Percentiles rank a stretch among this genome's conserved stretches.
Conservation (phyloP, 1,140 invertebrate genomes). For the Drosophila insularis region DNA sequence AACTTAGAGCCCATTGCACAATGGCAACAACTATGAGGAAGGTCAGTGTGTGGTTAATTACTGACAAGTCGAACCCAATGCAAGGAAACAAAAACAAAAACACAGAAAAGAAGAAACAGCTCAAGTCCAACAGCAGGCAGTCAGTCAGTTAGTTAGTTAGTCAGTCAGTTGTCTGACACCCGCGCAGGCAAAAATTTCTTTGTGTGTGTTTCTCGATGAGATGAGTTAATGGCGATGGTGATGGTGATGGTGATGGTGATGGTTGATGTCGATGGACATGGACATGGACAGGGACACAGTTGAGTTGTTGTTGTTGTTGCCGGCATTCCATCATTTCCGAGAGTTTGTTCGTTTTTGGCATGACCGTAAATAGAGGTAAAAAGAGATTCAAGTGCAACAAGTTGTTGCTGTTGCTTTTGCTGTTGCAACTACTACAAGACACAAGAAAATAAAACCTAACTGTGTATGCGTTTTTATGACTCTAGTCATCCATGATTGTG, state of each 20-base stretch:
- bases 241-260: background rate
- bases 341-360: conserved; percentile 25
- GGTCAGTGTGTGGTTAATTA: conserved; percentile 71
- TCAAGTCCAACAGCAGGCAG: conserved; percentile 7
- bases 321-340: conserved; percentile 67
- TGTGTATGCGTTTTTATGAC: conserved; percentile 55
- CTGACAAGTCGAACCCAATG: conserved; percentile 28
- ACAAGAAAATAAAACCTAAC: conserved; percentile 52
- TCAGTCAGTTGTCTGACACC: conserved; percentile 19
- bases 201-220: background rate
- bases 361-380: conserved; percentile 4
- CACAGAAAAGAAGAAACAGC: background rate
- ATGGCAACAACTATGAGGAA: conserved; percentile 44
- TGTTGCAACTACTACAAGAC: too few relatives aligned
- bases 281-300: conserved; percentile 5
- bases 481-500: conserved; percentile 13
- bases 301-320: background rate
- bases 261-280: conserved; percentile 1
- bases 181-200: background rate
- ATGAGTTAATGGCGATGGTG: background rate
- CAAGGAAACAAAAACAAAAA: background rate
- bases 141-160: background rate
- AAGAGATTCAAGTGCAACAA: conserved; percentile 71
- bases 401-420: conserved; percentile 29
- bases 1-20: conserved; percentile 9